Evolutionary conservation across 2,113 vertebrate species (phyloP), one percentile per base, ranked within the genome.

Genomic region (Mormyrus iriodes): DNA sequence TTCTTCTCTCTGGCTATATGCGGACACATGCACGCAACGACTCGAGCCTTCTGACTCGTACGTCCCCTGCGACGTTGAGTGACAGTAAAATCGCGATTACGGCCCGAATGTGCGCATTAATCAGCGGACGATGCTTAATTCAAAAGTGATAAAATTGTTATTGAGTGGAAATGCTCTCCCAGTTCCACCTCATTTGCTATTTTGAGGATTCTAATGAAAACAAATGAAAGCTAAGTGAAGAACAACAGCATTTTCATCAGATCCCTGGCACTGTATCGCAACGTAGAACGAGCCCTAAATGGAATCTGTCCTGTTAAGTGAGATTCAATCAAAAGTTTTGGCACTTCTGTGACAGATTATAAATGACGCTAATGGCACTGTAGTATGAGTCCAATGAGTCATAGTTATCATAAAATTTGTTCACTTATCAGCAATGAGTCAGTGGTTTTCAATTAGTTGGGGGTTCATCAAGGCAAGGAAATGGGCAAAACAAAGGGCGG

Each of bases 291-390:
- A 89, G 42, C 24, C 13, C 51, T 61, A 48, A 48, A 85, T 85
- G 52, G n/a, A 61, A 84, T 85, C 88, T 89, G 52, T 46, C 79
- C 52, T 10, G 31, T 27, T 27, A 85, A 79, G 51, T 31, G 21
- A 89, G 52, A 85, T 58, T 89, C 79, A 58, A 89, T 84, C 76
- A 89, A 89, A 89, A 84, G 46, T 89, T 44, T 31, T 39, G 53
- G 39, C 12, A 39, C 52, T 58, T 55, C 21, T 42, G 21, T 15
- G 42, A 21, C 39, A 88, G 73, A 73, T 88, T 15, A 48, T 15
- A 35, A 73, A 88, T 73, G 65, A 17, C 27, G 24, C n/a, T 76
- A 88, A 79, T 79, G 46, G 88, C n/a, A 17, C 13, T 15, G 21
- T 53, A 21, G 42, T 39, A 21, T 27, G 27, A 21, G 27, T 39